Conservation (phyloP, 2,113 vertebrate genomes). For the Coregonus clupeaformis region DNA sequence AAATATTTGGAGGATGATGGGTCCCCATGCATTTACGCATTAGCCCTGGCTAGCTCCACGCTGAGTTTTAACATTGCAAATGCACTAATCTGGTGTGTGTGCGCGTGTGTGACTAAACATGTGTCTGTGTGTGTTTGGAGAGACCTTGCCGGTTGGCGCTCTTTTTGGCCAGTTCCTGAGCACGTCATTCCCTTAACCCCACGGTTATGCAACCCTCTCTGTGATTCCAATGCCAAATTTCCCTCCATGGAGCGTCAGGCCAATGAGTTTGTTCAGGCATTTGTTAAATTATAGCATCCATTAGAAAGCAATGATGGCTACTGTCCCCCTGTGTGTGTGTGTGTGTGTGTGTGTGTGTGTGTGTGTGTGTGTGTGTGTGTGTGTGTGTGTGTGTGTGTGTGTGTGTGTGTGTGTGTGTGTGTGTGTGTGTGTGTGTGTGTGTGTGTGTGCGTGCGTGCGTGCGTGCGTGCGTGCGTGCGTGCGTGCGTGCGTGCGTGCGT, state of each 20-base stretch:
- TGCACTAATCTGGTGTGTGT: slow-evolving; percentile 31
- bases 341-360: too few species aligned
- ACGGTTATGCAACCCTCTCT: slow-evolving; percentile 49
- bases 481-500: too few species aligned
- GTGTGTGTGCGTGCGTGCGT: too few species aligned
- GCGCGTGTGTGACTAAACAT: neutral
- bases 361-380: too few species aligned
- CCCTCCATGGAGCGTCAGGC: neutral
- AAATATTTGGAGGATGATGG: slow-evolving; percentile 50
- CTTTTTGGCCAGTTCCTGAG: slow-evolving; percentile 22
- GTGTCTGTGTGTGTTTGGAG: neutral
- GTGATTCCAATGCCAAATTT: slow-evolving; percentile 16
- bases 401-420: neutral
- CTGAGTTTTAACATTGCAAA: slow-evolving; percentile 49
- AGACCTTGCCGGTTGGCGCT: neutral
- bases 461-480: too few species aligned
- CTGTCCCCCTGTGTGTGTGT: neutral
- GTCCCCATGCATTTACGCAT: slow-evolving; percentile 62
- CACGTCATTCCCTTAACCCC: slow-evolving; percentile 53
- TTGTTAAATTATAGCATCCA: slow-evolving; percentile 48
- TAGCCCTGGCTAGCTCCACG: slow-evolving; percentile 51
- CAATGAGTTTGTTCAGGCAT: slow-evolving; percentile 43
- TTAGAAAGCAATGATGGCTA: neutral
- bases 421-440: neutral
- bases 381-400: too few species aligned